Conservation (phyloP, 2,113 vertebrate species). For the Naja naja region DNA sequence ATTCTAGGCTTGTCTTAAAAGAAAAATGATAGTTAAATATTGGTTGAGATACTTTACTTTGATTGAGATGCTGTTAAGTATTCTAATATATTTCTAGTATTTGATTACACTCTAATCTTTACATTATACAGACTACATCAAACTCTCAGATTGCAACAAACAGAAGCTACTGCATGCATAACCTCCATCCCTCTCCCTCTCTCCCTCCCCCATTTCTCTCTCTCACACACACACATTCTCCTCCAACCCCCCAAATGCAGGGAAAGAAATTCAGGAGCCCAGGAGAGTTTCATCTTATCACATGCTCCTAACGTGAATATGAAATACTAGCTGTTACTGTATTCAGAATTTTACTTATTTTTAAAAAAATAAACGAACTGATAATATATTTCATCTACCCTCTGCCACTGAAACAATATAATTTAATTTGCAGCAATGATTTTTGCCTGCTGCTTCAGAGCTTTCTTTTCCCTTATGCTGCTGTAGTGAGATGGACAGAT, state of each 20-base stretch:
- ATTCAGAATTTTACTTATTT: conserved; percentile 2
- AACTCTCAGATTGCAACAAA: background rate
- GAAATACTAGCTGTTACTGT: background rate
- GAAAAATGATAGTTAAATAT: background rate
- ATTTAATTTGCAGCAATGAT: conserved; percentile 7
- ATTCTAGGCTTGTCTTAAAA: background rate
- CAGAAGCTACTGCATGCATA: background rate
- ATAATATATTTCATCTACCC: background rate
- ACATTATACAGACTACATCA: background rate
- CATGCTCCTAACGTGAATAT: background rate
- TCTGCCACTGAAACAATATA: conserved; percentile 29
- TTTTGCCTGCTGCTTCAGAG: conserved; percentile 14
- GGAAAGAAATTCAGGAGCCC: background rate
- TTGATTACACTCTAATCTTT: background rate
- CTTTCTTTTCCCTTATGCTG: background rate
- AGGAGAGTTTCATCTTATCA: background rate
- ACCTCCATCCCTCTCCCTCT: background rate
- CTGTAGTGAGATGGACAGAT: background rate
- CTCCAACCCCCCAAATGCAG: background rate
- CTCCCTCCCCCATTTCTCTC: background rate
- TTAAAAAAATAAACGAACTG: background rate
- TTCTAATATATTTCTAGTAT: background rate
- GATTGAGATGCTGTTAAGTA: background rate
- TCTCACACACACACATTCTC: background rate
- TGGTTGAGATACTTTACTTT: background rate